These are phyloP conservation scores for Syngnathus acus DNA, from an alignment of 2,797 vertebrate species.

Conservation along the genomic window DNA sequence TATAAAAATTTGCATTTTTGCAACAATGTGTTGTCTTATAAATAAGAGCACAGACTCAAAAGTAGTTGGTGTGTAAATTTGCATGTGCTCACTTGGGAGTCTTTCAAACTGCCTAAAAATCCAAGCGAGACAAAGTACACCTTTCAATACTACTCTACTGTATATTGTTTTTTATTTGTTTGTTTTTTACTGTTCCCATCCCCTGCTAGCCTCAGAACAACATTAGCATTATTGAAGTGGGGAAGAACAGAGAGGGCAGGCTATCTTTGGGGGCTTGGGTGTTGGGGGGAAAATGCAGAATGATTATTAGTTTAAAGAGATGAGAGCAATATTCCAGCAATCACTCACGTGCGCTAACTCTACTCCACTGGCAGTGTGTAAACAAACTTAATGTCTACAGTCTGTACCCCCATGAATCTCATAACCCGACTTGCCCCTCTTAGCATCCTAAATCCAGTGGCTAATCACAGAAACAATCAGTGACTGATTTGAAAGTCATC, in stretches of 20 bases:
- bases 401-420: slow-evolving; percentile 48
- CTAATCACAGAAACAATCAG: slow-evolving; percentile 65
- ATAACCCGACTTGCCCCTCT: slow-evolving; percentile 42
- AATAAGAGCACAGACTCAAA: slow-evolving; percentile 30
- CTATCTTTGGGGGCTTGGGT: background rate
- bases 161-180: slow-evolving; percentile 9
- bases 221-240: slow-evolving; percentile 20
- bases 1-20: background rate
- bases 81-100: slow-evolving; percentile 47
- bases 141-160: slow-evolving; percentile 18
- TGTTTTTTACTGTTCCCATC: slow-evolving; percentile 42
- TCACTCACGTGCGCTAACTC: slow-evolving; percentile 36
- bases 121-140: slow-evolving; percentile 36
- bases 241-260: slow-evolving; percentile 27
- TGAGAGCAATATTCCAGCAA: slow-evolving; percentile 46
- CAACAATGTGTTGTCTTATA: slow-evolving; percentile 18
- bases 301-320: slow-evolving; percentile 42
- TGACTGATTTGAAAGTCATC: slow-evolving; percentile 47
- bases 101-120: slow-evolving; percentile 45
- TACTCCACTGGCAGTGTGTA: slow-evolving; percentile 38
- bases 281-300: background rate
- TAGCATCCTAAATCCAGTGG: slow-evolving; percentile 46
- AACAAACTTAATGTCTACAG: slow-evolving; percentile 49
- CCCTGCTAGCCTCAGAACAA: slow-evolving; percentile 41
- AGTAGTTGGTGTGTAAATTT: background rate